Evolutionary conservation across 2,797 vertebrate genomes (phyloP).

Genomic region (Malacoraja senta): DNA sequence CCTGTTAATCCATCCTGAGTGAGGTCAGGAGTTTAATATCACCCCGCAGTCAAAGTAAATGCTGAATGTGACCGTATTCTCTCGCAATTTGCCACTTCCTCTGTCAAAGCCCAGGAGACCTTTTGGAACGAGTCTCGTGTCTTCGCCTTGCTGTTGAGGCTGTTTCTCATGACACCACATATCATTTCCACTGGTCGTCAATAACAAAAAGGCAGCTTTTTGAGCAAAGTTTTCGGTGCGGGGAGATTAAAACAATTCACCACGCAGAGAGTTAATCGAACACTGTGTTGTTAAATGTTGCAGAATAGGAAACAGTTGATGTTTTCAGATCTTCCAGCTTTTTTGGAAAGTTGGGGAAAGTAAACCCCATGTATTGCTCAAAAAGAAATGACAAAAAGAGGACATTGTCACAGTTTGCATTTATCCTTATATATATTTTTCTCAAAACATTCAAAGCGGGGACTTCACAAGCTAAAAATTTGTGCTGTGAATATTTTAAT

Average conservation of each 20-base stretch:
- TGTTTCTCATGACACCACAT: neutral
- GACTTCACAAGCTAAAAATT: neutral
- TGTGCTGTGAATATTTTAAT: neutral
- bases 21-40: neutral
- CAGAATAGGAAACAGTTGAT: neutral
- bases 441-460: neutral
- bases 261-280: neutral
- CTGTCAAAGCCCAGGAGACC: neutral
- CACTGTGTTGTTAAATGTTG: neutral
- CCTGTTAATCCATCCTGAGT: neutral
- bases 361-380: no score
- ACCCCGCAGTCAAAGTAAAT: neutral
- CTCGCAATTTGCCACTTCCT: neutral
- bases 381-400: neutral
- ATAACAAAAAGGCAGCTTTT: neutral
- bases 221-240: neutral
- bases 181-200: slow-evolving; percentile 55
- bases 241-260: neutral
- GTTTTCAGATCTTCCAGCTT: neutral
- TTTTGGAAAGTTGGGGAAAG: neutral
- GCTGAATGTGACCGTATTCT: neutral
- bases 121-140: neutral
- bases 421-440: no score
- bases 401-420: neutral
- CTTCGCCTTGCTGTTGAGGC: no score